Percentiles rank a stretch among this genome's conserved stretches.
Conservation (phyloP, 2,113 vertebrate species). For the Neoarius graeffei region DNA sequence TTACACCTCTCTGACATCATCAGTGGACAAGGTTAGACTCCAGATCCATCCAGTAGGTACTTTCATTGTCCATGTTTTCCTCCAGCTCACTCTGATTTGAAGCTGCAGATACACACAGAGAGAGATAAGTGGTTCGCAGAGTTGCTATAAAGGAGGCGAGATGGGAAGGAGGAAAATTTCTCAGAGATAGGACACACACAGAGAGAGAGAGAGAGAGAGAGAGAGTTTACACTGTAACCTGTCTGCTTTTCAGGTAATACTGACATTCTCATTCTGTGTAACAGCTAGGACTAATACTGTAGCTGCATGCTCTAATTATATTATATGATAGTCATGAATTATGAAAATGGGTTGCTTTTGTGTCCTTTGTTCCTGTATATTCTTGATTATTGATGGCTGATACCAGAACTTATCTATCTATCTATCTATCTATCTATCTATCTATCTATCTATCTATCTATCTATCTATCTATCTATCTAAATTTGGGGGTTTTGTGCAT, state of each 20-base stretch:
- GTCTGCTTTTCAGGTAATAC: constrained; percentile 21
- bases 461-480: too few species aligned
- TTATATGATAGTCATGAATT: not conserved
- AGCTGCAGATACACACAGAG: constrained; percentile 1
- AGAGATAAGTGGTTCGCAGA: not conserved
- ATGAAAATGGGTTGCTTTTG: not conserved
- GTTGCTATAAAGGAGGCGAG: constrained; percentile 3
- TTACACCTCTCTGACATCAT: constrained; percentile 27
- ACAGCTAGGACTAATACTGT: not conserved
- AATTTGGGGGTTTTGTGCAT: not conserved
- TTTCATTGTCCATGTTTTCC: constrained; percentile 54
- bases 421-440: too few species aligned
- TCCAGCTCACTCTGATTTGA: constrained; percentile 12
- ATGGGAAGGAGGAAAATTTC: constrained; percentile 45
- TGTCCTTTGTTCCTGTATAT: not conserved
- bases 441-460: too few species aligned
- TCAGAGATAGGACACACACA: not conserved
- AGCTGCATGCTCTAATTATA: not conserved
- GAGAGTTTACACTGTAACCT: not conserved
- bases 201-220: not conserved
- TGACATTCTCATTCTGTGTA: not conserved
- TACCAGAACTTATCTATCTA: not conserved
- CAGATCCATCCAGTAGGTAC: constrained; percentile 40
- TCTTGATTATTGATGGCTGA: not conserved
- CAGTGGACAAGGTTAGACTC: constrained; percentile 27